Conservation (phyloP, 2,797 vertebrate species). For the Spinus olivaceus region DNA sequence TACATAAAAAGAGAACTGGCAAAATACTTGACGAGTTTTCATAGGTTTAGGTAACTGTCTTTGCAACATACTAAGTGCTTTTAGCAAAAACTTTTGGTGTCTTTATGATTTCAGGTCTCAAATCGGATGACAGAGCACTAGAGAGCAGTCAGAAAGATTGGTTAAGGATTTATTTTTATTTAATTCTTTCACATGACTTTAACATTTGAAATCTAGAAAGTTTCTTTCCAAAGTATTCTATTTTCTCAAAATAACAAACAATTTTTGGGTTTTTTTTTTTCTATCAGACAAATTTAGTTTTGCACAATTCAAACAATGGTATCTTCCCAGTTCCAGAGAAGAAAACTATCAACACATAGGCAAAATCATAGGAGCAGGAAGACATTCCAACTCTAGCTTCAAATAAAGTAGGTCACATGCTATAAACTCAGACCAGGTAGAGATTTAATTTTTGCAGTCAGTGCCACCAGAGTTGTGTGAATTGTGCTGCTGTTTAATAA, state of each 20-base stretch:
- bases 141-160: neutral
- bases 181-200: neutral
- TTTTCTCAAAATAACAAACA: neutral
- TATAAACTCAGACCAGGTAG: neutral
- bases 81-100: neutral
- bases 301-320: neutral
- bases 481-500: slow-evolving; percentile 41
- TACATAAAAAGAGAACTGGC: neutral
- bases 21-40: neutral
- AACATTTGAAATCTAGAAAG: neutral
- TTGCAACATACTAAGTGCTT: neutral
- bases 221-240: neutral
- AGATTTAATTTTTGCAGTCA: slow-evolving; percentile 22
- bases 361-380: neutral
- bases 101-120: neutral
- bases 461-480: neutral
- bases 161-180: neutral
- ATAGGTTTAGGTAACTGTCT: neutral
- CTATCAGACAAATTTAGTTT: neutral
- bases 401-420: slow-evolving; percentile 56
- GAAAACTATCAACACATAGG: neutral
- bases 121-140: neutral
- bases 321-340: neutral
- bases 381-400: slow-evolving; percentile 21
- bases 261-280: neutral